Base-by-base conservation (phyloP, 2,113 vertebrate genomes). In the Hassar affinis region DNA sequence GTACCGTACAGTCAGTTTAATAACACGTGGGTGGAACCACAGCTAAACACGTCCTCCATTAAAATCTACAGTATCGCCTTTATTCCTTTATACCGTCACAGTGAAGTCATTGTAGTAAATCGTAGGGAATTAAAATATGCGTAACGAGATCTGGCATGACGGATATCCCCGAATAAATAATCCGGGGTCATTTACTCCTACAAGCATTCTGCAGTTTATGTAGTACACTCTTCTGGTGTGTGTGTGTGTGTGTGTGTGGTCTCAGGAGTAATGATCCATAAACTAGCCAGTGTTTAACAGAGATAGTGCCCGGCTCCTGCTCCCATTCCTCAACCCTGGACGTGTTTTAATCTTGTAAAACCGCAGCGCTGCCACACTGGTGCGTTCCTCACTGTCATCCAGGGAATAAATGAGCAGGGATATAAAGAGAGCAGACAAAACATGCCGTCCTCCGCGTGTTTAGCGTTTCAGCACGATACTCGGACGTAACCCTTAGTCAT, bases 311-410 rank as follows among this genome's bases (percentile, higher is more conserved):
- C 15, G 14, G 61, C 78, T 78, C 81, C 68, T 52, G 33, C 56
- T 45, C n/a, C 66, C 15, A 38, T 80, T 75, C 69, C 56, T 76
- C 1, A 57, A 49, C 78, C 42, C 3, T 12, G 82, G 15, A 27
- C 8, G 22, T 80, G 74, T 81, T 90, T 90, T 90, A 91, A 90
- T 92, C 88, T 90, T 90, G 79, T 89, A 86, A n/a, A 87, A 88
- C 84, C 84, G 72, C 79, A 4, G 62, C 81, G 71, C 68, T 45
- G 66, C 68, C 83, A 84, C 76, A 64, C 68, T 27, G 11, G 51
- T 75, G 56, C 77, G 85, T 91, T 81, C 61, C 56, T 92, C 85
- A 88, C 49, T 59, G 52, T 78, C 71, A 20, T 71, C 71, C 10
- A 61, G 47, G 54, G 78, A 62, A 80, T 33, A 78, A 82, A 61